Conservation (phyloP, 2,797 vertebrate genomes). For the Morus bassanus region DNA sequence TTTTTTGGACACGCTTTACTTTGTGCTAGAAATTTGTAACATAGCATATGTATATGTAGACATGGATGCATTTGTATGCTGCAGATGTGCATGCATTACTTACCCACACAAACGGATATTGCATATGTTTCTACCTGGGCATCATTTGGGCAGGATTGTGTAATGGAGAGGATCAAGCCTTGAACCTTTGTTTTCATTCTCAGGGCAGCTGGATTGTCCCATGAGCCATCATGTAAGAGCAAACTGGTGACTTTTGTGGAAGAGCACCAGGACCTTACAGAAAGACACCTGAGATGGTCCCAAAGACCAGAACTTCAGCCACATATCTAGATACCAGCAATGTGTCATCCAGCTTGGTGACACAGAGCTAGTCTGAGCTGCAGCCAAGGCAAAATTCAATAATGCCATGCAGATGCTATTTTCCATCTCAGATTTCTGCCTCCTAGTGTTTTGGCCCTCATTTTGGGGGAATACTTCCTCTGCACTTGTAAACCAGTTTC, state of each 20-base stretch:
- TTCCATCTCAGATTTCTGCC: background rate
- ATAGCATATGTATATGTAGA: background rate
- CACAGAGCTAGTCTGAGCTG: background rate
- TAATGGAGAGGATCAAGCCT: rapidly evolving
- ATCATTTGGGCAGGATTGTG: background rate
- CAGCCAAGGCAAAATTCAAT: background rate
- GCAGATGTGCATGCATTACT: background rate
- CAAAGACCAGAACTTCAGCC: background rate
- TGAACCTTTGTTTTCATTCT: background rate
- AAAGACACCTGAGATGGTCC: background rate
- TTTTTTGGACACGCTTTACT: background rate
- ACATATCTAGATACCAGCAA: rapidly evolving
- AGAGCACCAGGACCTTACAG: background rate
- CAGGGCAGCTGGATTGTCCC: background rate
- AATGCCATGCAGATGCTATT: background rate
- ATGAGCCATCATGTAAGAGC: too few species aligned
- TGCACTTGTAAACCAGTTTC: background rate
- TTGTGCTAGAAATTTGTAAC: background rate
- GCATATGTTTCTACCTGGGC: rapidly evolving
- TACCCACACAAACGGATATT: background rate
- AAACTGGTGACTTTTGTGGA: background rate
- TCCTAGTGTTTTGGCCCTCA: background rate
- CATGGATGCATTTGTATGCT: background rate
- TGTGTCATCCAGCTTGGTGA: rapidly evolving
- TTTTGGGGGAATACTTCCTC: background rate